Conservation (phyloP, 2,797 vertebrate species). For the Hydrocynus forskahlii region DNA sequence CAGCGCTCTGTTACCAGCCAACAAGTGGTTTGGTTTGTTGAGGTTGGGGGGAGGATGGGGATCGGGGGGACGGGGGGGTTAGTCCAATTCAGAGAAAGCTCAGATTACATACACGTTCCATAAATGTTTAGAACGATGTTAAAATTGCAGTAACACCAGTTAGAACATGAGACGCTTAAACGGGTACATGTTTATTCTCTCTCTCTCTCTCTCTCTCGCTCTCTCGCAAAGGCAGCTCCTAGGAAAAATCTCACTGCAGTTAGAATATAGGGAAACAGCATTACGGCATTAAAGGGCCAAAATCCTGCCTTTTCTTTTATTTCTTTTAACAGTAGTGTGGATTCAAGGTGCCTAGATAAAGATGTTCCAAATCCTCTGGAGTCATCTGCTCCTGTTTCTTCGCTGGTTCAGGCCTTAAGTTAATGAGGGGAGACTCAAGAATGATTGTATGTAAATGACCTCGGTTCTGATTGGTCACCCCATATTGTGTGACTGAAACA, state of each 20-base stretch:
- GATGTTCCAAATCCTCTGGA: no score
- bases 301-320: no score
- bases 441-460: no score
- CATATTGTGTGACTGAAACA: no score
- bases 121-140: conserved; percentile 80
- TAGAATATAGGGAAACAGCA: no score
- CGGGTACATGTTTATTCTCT: conserved; percentile 43
- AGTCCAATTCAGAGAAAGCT: conserved; percentile 65
- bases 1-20: conserved; percentile 64
- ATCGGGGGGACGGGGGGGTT: background rate
- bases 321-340: no score
- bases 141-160: conserved; percentile 80
- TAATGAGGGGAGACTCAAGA: no score
- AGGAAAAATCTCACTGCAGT: background rate
- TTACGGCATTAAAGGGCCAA: no score
- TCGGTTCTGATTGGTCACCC: no score
- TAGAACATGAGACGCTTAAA: conserved; percentile 60
- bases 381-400: no score
- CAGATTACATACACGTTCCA: conserved; percentile 78
- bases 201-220: background rate
- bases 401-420: no score
- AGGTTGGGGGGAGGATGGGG: background rate
- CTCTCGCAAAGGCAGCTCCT: conserved; percentile 12
- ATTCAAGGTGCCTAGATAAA: no score
- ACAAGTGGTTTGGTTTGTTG: conserved; percentile 49